Evolutionary conservation across 1,140 invertebrate species (phyloP), one percentile per base, ranked within the genome.

Genomic region (Drosophila auraria): DNA sequence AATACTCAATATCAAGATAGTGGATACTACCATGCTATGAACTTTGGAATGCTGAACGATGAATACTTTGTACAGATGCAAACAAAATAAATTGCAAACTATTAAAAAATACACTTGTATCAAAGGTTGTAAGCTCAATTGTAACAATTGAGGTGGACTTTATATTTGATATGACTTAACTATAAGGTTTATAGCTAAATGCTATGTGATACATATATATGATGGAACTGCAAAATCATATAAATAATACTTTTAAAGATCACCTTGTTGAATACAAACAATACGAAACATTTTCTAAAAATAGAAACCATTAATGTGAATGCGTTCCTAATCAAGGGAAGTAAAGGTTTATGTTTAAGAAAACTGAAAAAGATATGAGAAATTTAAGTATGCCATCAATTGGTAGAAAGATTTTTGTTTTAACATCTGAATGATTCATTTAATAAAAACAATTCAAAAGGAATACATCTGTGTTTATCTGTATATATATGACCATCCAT

Each of bases 1-100:
- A 73, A 72, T 69, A 69, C 49, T 71, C 64, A 45, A 27, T 47
- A 54, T 54, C 62, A 45, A 70, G 4, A 11, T 64, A 56, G 49
- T 68, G 45, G 50, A 54, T 53, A 64, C 25, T 53, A 64, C 14
- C 40, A 25, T 54, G 66, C 68, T 70, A 70, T 45, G 6, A 40
- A 69, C 36, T 69, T 17, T 53, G 15, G 20, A 45, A 23, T 25
- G 20, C 12, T 33, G 27, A 68, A 33, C 49, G 14, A 57, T 23
- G 23, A 57, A 69, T 49, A 23, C 40, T 69, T 40, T 69, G 33
- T 57, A 56, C 14, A 20, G 25, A 66, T 45, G 61, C 61, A 70
- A 66, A 20, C 2, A 51, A 33, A 61, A 51, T 40, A 49, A 65
- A 65, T 40, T 42, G 60, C 60, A 69, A 20, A 30, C 20, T 25